Conservation (phyloP, 2,888 invertebrate species). For the Stenurella melanura region DNA sequence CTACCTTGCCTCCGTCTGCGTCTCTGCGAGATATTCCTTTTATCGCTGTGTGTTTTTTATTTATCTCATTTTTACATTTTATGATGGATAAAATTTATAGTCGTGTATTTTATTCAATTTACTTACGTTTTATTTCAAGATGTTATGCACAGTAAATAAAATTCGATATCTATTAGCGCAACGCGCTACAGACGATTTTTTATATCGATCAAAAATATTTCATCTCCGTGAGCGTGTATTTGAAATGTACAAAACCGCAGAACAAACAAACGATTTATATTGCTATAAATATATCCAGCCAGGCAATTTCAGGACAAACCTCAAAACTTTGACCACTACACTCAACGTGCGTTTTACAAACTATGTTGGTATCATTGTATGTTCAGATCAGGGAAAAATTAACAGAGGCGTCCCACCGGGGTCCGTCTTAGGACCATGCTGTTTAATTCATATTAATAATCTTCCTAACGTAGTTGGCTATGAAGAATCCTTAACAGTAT, state of each 20-base stretch:
- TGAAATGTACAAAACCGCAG: not conserved
- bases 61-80: conserved; percentile 41
- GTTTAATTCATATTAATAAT: too few species aligned
- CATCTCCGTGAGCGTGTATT: not conserved
- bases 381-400: too few species aligned
- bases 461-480: too few species aligned
- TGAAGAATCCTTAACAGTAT: too few species aligned
- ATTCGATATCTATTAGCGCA: conserved; percentile 49
- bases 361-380: too few species aligned
- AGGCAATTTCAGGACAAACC: too few species aligned
- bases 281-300: not conserved
- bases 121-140: conserved; percentile 45
- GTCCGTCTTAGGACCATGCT: too few species aligned
- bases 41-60: conserved; percentile 39
- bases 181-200: conserved; percentile 35
- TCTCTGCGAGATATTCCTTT: conserved; percentile 33
- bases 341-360: too few species aligned
- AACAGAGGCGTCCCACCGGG: too few species aligned
- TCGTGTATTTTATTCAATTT: conserved; percentile 49
- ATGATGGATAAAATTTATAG: conserved; percentile 46
- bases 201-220: conserved; percentile 25
- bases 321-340: too few species aligned
- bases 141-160: conserved; percentile 48
- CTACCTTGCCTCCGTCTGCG: conserved; percentile 26
- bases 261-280: not conserved